phyloP scores from a whole-genome alignment of 2,113 vertebrate species.

The Rhizomys pruinosus region DNA sequence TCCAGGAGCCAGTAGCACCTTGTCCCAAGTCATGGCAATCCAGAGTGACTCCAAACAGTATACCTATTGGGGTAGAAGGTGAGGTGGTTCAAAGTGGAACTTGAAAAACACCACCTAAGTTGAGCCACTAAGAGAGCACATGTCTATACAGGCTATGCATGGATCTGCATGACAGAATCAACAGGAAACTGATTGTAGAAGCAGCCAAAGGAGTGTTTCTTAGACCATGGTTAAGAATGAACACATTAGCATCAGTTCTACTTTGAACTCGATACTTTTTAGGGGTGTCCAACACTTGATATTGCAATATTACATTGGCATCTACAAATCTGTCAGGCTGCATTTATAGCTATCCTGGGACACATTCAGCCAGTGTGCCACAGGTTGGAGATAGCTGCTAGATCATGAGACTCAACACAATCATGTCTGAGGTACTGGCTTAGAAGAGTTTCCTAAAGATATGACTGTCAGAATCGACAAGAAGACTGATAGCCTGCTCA shows the following conservation, averaged over 20 bases:
- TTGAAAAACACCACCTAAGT: slow-evolving; percentile 6
- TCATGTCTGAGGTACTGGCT: background rate
- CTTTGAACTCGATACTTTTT: slow-evolving; percentile 20
- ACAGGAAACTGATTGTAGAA: slow-evolving; percentile 54
- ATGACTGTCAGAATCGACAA: background rate
- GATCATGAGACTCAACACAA: background rate
- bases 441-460: background rate
- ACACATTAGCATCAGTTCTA: background rate
- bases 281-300: background rate
- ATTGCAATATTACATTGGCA: background rate
- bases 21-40: background rate
- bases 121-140: background rate
- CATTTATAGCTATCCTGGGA: background rate
- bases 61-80: background rate
- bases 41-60: background rate
- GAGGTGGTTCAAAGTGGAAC: background rate
- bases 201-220: slow-evolving; percentile 36
- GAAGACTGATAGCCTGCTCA: background rate
- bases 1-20: background rate
- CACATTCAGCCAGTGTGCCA: background rate
- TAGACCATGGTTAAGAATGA: background rate
- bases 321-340: background rate
- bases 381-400: background rate
- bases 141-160: background rate
- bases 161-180: background rate